phyloP scores from a whole-genome alignment of 1,140 invertebrate genomes.

The Lasaia peninsularis region DNA sequence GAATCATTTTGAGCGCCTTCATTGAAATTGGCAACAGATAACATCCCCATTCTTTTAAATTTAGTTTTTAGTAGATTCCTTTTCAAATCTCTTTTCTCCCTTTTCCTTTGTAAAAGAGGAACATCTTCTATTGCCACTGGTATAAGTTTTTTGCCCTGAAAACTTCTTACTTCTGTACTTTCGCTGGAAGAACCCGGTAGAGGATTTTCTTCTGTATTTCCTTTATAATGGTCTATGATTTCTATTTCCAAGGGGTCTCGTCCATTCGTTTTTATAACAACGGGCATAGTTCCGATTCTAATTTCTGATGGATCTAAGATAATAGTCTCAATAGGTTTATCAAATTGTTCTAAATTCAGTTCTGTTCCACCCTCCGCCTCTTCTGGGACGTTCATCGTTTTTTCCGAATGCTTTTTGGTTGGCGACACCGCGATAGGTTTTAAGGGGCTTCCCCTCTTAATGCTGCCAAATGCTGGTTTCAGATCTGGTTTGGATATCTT shows the following conservation, averaged over 20 bases:
- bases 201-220: neutral
- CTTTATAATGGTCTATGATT: conserved; percentile 10
- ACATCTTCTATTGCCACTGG: conserved; percentile 1
- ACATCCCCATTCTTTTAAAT: conserved; percentile 36
- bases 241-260: conserved; percentile 31
- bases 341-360: conserved; percentile 1
- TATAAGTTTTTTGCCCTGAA: neutral
- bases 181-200: neutral
- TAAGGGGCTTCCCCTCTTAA: neutral
- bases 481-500: neutral
- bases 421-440: neutral
- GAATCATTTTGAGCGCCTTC: conserved; percentile 7
- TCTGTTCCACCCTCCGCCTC: neutral
- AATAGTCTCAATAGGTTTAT: conserved; percentile 8
- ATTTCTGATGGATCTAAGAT: conserved; percentile 15
- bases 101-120: conserved; percentile 11
- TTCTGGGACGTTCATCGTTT: neutral
- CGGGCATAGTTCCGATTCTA: conserved; percentile 24
- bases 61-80: conserved; percentile 35
- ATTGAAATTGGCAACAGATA: conserved; percentile 37
- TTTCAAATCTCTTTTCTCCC: conserved; percentile 27
- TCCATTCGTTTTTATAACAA: conserved; percentile 22
- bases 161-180: neutral
- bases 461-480: neutral
- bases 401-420: neutral